Evolutionary conservation across 2,113 vertebrate genomes (phyloP).

Genomic region (Zeus faber): DNA sequence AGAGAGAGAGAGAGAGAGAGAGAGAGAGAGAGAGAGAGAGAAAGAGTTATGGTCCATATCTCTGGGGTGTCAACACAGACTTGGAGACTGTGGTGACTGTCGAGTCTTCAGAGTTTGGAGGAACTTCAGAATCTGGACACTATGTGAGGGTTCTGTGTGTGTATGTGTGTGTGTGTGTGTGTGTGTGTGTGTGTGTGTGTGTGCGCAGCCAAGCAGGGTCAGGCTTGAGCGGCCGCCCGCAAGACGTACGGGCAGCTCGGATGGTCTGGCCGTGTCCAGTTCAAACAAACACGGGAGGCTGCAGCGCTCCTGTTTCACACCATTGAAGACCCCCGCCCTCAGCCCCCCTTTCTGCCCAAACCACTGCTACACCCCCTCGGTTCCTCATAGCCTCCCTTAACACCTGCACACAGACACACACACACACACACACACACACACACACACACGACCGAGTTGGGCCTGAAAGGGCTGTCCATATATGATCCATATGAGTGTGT

Average conservation of each 20-base stretch:
- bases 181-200: neutral
- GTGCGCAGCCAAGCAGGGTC: constrained; percentile 21
- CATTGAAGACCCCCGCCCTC: constrained; percentile 36
- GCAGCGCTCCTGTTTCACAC: constrained; percentile 35
- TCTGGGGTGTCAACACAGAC: constrained; percentile 31
- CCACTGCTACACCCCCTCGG: constrained; percentile 46
- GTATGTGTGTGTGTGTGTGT: constrained; percentile 7
- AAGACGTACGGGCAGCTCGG: constrained; percentile 46
- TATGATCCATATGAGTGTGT: constrained; percentile 15
- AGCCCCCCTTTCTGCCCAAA: constrained; percentile 29
- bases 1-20: neutral
- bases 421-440: too few species aligned
- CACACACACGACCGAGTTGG: too few species aligned
- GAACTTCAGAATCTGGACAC: constrained; percentile 6
- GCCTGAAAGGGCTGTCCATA: too few species aligned
- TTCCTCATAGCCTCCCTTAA: constrained; percentile 44
- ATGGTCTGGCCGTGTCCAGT: constrained; percentile 41
- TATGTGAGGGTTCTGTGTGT: constrained; percentile 16
- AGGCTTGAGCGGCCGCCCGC: constrained; percentile 33
- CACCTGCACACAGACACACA: too few species aligned
- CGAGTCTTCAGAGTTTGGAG: constrained; percentile 16
- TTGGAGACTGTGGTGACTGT: constrained; percentile 23
- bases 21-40: neutral
- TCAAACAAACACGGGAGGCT: constrained; percentile 55
- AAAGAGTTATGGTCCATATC: constrained; percentile 17